Base-by-base conservation (phyloP, 2,113 vertebrate genomes). In the Accipiter virgatus region DNA sequence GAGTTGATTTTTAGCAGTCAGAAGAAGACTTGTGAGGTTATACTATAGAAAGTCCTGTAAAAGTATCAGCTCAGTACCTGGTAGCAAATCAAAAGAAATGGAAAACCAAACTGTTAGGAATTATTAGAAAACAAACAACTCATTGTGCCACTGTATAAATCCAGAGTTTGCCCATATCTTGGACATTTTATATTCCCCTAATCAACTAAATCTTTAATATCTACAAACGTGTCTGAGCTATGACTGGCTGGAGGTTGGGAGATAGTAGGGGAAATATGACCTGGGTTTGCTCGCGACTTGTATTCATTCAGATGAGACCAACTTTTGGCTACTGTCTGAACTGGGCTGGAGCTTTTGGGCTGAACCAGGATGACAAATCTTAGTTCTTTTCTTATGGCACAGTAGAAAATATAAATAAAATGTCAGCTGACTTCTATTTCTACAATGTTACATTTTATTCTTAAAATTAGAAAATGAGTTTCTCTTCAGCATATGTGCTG, bases 201-300 rank as follows among this genome's bases (percentile, higher is more conserved):
- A 68, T 73, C 16, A 55, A 23, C 42, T 26, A 55, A 50, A 40
- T 77, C 25, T 53, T 59, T 53, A 83, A 31, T 62, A 26, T 14
- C 6, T 23, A 58, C 20, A 53, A 36, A 43, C 11, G 2, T 23
- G 17, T 56, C 48, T 55, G 26, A 36, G 11, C 19, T 67, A 16
- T 5, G 22, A 67, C 40, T 67, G 36, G 7, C 8, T 48, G 13
- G 10, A 42, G 7, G 2, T 5, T 73, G 38, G 55, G 38, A 85
- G 11, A 18, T 12, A 11, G 11, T 9, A 21, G 22, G 26, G 23
- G 9, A 70, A 47, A 12, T 16, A 15, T 2, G 42, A 47, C 3
- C 5, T 40, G 8, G 31, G 18, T 13, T 38, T 62, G 8, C 13
- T 83, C 16, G 9, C 0, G 0, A 8, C 42, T 75, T 62, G 7